Evolutionary conservation across 2,113 vertebrate genomes (phyloP).

Genomic region (Passerina amoena): DNA sequence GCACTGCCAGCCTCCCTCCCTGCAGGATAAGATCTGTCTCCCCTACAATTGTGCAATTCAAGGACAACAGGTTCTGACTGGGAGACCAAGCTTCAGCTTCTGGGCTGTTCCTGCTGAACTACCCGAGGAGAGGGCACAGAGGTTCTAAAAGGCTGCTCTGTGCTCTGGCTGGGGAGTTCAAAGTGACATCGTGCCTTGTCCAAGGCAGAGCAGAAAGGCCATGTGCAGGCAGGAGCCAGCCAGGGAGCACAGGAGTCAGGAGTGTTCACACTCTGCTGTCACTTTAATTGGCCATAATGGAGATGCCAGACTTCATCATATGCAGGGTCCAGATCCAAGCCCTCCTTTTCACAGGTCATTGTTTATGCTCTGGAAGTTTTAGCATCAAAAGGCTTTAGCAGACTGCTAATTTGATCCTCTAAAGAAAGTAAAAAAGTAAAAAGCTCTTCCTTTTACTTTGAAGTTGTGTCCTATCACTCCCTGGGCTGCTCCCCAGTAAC

Average conservation of each 20-base stretch:
- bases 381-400: constrained; percentile 32
- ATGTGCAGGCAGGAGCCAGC: background rate
- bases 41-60: background rate
- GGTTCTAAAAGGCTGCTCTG: constrained; percentile 29
- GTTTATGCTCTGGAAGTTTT: constrained; percentile 37
- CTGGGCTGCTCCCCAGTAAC: background rate
- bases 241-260: background rate
- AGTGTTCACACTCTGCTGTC: constrained; percentile 43
- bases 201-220: background rate
- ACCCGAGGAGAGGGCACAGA: background rate
- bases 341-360: constrained; percentile 19
- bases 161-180: background rate
- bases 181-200: background rate
- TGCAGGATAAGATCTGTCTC: background rate
- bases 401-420: constrained; percentile 16
- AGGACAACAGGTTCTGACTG: background rate
- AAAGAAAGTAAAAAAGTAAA: background rate
- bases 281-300: constrained; percentile 53
- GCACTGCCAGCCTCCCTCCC: background rate
- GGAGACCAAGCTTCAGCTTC: background rate
- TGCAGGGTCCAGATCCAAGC: constrained; percentile 9
- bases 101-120: background rate
- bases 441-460: background rate
- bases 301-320: constrained; percentile 30
- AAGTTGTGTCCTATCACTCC: background rate